A percentile compares a stretch with the other conserved stretches of the same genome.
These are phyloP conservation scores for Frieseomelitta varia DNA, from an alignment of 1,140 invertebrate genomes.

Conservation along the genomic window DNA sequence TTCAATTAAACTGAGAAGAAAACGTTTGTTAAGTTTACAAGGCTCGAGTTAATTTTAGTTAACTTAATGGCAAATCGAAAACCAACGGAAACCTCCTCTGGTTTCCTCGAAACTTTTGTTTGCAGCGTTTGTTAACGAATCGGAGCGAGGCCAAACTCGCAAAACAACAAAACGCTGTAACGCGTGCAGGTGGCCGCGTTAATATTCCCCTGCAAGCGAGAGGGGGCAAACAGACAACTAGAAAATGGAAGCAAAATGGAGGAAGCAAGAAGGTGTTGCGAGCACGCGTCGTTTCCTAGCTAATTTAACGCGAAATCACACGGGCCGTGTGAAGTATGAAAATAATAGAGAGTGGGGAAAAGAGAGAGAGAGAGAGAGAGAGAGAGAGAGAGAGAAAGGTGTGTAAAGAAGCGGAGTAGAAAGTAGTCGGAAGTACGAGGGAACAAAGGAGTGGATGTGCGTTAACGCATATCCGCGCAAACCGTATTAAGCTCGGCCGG, in stretches of 20 bases:
- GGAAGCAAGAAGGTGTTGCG: not conserved
- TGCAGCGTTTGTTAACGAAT: too few species aligned
- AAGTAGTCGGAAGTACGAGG: not conserved
- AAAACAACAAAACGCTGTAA: not conserved
- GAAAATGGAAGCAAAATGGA: conserved; percentile 1
- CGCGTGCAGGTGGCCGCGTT: not conserved
- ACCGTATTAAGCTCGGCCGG: conserved; percentile 4
- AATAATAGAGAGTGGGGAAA: not conserved
- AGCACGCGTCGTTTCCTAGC: not conserved
- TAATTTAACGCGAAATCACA: conserved; percentile 35
- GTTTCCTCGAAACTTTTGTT: too few species aligned
- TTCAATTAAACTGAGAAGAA: too few species aligned
- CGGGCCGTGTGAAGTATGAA: not conserved
- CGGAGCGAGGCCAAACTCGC: too few species aligned
- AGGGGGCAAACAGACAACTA: not conserved
- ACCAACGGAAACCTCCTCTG: too few species aligned
- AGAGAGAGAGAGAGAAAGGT: not conserved
- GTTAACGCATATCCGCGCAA: conserved; percentile 20
- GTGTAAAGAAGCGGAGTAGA: not conserved
- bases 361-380: not conserved
- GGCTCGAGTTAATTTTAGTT: too few species aligned
- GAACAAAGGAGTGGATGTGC: conserved; percentile 13
- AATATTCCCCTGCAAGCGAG: not conserved
- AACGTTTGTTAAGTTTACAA: too few species aligned
- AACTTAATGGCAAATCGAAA: too few species aligned